These are phyloP conservation scores for Conomelus anceps DNA, from an alignment of 2,888 invertebrate genomes.

Conservation along the genomic window DNA sequence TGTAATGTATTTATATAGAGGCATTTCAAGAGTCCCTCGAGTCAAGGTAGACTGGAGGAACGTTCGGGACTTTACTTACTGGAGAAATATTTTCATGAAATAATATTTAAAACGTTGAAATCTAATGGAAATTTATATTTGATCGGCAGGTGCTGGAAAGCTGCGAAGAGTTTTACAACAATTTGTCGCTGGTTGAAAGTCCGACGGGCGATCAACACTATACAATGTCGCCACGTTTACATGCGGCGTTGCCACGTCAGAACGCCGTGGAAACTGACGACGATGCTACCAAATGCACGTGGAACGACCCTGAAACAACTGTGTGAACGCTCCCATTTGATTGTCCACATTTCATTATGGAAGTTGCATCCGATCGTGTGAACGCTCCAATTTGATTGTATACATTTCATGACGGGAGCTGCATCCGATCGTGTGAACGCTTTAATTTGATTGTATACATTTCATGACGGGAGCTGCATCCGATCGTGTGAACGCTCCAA, in stretches of 20 bases:
- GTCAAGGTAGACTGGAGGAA: no score
- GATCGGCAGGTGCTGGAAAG: background rate
- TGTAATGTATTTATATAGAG: no score
- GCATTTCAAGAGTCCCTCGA: no score
- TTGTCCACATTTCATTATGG: background rate
- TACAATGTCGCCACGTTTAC: background rate
- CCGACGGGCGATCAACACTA: background rate
- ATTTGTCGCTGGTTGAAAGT: slow-evolving; percentile 1
- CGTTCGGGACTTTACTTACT: no score
- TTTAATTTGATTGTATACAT: no score
- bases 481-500: background rate
- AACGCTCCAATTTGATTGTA: background rate
- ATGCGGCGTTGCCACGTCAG: slow-evolving; percentile 15
- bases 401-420: background rate
- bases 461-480: background rate
- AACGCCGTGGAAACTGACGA: slow-evolving; percentile 21
- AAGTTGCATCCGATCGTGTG: background rate
- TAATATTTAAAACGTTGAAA: no score
- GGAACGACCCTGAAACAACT: slow-evolving; percentile 25
- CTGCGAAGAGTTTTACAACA: background rate
- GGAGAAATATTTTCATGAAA: no score
- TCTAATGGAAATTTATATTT: background rate
- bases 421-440: background rate
- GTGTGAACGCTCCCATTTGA: background rate
- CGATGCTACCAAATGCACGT: background rate